Conservation (phyloP, 2,797 vertebrate genomes). For the Chelmon rostratus region DNA sequence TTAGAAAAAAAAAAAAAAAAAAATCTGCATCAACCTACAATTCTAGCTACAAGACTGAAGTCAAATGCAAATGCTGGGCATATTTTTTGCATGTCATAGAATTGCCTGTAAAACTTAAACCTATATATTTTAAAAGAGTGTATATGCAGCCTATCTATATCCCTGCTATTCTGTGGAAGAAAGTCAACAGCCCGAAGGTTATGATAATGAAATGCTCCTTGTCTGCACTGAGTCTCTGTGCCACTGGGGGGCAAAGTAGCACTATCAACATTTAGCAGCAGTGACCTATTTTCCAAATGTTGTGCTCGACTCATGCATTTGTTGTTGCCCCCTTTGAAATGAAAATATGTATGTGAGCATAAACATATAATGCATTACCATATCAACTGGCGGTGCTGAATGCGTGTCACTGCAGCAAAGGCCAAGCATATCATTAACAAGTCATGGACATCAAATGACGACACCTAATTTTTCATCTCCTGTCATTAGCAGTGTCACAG, state of each 20-base stretch:
- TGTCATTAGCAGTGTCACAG: constrained; percentile 54
- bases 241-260: constrained; percentile 89
- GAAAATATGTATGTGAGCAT: constrained; percentile 78
- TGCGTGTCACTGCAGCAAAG: constrained; percentile 66
- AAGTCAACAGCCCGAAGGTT: constrained; percentile 78
- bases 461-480: constrained; percentile 49
- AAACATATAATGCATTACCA: constrained; percentile 79
- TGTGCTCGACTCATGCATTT: constrained; percentile 73
- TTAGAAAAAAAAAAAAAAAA: not conserved
- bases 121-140: constrained; percentile 45
- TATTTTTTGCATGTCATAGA: constrained; percentile 27
- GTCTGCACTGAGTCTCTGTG: constrained; percentile 74
- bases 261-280: constrained; percentile 79
- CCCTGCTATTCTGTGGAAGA: constrained; percentile 37
- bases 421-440: constrained; percentile 67
- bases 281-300: constrained; percentile 87
- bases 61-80: constrained; percentile 22
- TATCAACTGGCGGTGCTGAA: constrained; percentile 61
- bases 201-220: constrained; percentile 54
- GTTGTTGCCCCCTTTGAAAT: constrained; percentile 80
- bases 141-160: constrained; percentile 43
- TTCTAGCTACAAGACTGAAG: not conserved
- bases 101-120: constrained; percentile 40
- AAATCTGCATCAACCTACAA: constrained; percentile 9
- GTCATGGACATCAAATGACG: constrained; percentile 48